Conservation (phyloP, 2,113 vertebrate species). For the Aleadryas rufinucha region DNA sequence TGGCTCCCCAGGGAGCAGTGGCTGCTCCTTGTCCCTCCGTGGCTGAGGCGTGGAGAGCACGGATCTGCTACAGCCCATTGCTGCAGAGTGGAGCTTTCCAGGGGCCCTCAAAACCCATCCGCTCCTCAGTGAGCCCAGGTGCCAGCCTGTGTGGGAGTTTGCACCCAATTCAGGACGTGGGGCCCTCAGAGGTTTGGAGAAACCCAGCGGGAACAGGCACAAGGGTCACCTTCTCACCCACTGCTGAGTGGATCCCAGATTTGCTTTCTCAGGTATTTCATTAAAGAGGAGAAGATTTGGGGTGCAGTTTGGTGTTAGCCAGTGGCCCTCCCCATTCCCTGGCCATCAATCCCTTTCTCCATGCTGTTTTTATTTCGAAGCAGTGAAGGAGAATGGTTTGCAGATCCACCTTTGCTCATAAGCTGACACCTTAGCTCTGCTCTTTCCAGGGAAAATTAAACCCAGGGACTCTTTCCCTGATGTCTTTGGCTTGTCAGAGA, state of each 20-base stretch:
- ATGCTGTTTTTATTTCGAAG: not conserved
- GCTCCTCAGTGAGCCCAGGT: not conserved
- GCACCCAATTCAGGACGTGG: fast-evolving
- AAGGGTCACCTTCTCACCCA: not conserved
- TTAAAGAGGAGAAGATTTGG: not conserved
- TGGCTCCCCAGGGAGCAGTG: not conserved
- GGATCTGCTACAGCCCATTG: not conserved
- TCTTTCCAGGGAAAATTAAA: not conserved
- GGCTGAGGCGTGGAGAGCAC: fast-evolving
- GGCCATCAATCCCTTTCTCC: not conserved
- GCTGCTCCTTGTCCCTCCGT: fast-evolving
- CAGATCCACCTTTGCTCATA: not conserved
- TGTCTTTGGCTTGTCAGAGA: not conserved
- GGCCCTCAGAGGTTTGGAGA: not conserved
- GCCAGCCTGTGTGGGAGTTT: not conserved
- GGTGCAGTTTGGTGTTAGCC: not conserved
- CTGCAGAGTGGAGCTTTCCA: not conserved
- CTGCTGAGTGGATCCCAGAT: not conserved
- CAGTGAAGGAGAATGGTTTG: not conserved
- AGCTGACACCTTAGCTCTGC: not conserved
- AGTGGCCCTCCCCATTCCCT: not conserved
- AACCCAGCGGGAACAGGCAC: not conserved
- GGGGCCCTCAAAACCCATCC: not conserved
- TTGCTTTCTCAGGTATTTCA: not conserved
- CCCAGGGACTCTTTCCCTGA: not conserved